Evolutionary conservation across 2,888 invertebrate genomes (phyloP), one percentile per base, ranked within the genome.

Genomic region (Bibio marci): DNA sequence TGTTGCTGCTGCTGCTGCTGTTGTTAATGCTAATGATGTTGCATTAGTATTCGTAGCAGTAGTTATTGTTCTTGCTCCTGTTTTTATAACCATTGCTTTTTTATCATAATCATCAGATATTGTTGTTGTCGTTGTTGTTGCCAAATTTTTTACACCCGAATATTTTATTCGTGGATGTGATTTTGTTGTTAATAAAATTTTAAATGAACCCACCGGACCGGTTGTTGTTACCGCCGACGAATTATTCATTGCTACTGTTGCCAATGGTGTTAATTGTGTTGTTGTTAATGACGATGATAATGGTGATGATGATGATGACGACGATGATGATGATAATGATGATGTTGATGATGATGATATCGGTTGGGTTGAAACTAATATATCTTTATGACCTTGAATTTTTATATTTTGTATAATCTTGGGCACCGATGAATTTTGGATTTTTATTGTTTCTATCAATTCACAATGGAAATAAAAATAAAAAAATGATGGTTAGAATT

Each of bases 121-220:
- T 22, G 8, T 4, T 22, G 4, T 22, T 22, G 22, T 22, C 8
- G 22, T 22, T 22, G 17, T n/a, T 18, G 13, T 32, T 14, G n/a
- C 4, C 4, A 12, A 3, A 36, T 48, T 51, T 46, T 50, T 51
- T 41, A 52, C 46, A 42, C 49, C 53, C 26, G 52, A 46, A 45
- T 50, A 52, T 42, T 54, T 56, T 10, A 50, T 51, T 43, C 55
- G 49, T 40, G 56, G 59, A 58, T 62, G 61, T 12, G 30, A 25
- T 27, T 18, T 26, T n/a, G 38, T 32, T 26, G 38, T n/a, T 10
- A 38, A 31, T 32, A 38, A n/a, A 13, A 38, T 27, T 26, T 38
- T 31, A 32, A 32, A 38, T 26, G 38, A 26, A 31, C 22, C 35
- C 3, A 19, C 30, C 3, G 35, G 26, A 22, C 22, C 22, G 22